These are phyloP conservation scores for Pheucticus melanocephalus DNA, from an alignment of 2,113 vertebrate species.

Conservation along the genomic window DNA sequence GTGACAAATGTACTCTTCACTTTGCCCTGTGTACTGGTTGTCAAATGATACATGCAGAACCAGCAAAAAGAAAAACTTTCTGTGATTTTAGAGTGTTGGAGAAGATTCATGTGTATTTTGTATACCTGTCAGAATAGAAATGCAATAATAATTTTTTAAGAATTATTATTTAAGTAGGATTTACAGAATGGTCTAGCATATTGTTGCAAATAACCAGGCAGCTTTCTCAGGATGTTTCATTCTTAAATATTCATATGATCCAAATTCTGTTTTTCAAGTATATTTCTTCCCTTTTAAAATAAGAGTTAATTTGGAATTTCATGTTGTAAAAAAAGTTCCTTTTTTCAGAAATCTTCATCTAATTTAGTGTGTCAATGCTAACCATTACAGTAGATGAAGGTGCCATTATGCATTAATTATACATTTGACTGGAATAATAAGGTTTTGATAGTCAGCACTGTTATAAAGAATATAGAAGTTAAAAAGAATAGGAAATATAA, in stretches of 20 bases:
- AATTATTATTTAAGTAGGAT: not conserved
- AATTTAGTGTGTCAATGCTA: not conserved
- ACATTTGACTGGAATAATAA: not conserved
- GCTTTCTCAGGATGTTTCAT: not conserved
- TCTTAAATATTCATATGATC: not conserved
- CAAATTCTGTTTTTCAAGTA: not conserved
- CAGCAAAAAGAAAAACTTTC: not conserved
- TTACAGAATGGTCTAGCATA: not conserved
- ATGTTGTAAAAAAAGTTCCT: not conserved
- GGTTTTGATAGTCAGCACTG: not conserved
- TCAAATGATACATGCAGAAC: not conserved
- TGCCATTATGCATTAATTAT: not conserved
- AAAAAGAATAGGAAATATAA: not conserved
- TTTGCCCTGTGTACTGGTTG: not conserved
- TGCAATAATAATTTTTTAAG: not conserved
- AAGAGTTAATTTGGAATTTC: not conserved
- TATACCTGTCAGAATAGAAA: not conserved
- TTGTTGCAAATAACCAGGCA: not conserved
- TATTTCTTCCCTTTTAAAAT: not conserved
- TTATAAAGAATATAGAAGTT: not conserved
- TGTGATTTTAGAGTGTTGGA: not conserved
- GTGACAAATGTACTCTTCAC: not conserved
- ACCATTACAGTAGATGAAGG: not conserved
- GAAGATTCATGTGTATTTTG: not conserved
- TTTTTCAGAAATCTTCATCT: not conserved